Conservation (phyloP, 2,797 vertebrate species). For the Varecia variegata region DNA sequence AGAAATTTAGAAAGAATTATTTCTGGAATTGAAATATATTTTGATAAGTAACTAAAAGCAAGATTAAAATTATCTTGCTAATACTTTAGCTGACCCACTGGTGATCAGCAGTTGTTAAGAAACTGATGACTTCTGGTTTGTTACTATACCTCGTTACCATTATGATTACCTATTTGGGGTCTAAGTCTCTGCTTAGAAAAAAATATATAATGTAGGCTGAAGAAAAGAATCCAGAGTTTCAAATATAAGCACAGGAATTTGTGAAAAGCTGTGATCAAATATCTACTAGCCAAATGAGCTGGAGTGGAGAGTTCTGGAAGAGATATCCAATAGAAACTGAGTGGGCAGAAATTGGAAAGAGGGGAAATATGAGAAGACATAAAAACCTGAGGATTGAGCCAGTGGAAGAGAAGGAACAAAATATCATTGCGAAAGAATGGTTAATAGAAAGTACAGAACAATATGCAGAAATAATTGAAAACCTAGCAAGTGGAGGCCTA, state of each 20-base stretch:
- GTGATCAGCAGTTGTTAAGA: not conserved
- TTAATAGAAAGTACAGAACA: not conserved
- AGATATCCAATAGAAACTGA: not conserved
- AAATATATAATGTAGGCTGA: not conserved
- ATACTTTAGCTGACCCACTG: not conserved
- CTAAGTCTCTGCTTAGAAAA: not conserved
- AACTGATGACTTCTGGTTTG: not conserved
- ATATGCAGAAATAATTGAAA: not conserved
- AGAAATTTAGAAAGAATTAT: not conserved
- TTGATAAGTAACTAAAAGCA: not conserved
- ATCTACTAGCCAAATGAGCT: not conserved
- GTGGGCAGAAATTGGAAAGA: not conserved
- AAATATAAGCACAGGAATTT: not conserved
- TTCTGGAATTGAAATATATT: constrained; percentile 18
- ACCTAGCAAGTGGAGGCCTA: not conserved
- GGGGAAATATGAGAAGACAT: not conserved
- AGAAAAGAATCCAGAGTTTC: not conserved
- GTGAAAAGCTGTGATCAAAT: not conserved
- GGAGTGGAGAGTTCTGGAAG: not conserved
- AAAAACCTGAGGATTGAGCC: not conserved
- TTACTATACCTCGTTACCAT: not conserved
- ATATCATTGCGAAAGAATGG: not conserved
- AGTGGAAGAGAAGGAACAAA: not conserved
- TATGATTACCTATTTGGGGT: not conserved
- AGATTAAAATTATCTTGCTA: not conserved